Percentiles rank a stretch among this genome's conserved stretches.
phyloP scores from a whole-genome alignment of 2,797 vertebrate species.

The Anguilla obscura region DNA sequence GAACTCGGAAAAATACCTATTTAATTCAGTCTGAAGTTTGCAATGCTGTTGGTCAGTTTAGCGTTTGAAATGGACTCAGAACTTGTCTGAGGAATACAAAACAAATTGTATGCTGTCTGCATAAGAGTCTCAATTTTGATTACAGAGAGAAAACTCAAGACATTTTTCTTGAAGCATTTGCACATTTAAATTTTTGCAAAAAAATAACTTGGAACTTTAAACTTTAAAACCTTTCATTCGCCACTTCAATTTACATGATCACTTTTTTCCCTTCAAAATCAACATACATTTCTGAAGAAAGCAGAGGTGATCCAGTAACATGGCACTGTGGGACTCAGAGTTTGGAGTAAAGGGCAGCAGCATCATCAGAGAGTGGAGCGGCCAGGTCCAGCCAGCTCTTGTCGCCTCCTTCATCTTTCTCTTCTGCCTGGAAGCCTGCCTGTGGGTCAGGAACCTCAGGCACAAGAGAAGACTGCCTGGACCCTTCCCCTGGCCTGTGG shows the following conservation, averaged over 20 bases:
- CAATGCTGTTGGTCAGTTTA: background rate
- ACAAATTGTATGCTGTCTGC: background rate
- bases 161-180: background rate
- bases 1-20: constrained; percentile 5
- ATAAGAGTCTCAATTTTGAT: background rate
- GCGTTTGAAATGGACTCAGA: background rate
- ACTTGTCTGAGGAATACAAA: constrained; percentile 11
- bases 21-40: background rate
- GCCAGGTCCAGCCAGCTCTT: constrained; percentile 74
- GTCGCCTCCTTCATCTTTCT: constrained; percentile 73
- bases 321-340: constrained; percentile 60
- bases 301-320: constrained; percentile 30
- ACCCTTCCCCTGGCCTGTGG: constrained; percentile 81
- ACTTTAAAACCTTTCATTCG: background rate
- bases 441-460: constrained; percentile 65
- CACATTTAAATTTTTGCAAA: background rate
- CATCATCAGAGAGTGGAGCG: constrained; percentile 69
- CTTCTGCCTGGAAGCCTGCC: constrained; percentile 70
- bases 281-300: background rate
- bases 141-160: background rate
- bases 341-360: constrained; percentile 62
- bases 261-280: constrained; percentile 34
- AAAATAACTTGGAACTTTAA: background rate
- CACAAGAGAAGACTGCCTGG: constrained; percentile 72
- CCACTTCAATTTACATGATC: background rate